These are phyloP conservation scores for Cyprinella venusta DNA, from an alignment of 2,797 vertebrate genomes.

Conservation along the genomic window DNA sequence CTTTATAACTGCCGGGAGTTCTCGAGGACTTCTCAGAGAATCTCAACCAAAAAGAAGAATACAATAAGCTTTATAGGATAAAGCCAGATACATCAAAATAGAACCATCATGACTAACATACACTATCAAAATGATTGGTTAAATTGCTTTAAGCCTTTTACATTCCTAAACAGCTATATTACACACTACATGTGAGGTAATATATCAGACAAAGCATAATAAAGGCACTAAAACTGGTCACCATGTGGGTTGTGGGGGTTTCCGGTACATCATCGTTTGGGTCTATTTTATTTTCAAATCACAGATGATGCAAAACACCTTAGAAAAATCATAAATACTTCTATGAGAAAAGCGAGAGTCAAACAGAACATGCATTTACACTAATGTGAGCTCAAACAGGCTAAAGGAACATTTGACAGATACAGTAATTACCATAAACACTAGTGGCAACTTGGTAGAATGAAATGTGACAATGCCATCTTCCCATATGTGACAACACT, in stretches of 20 bases:
- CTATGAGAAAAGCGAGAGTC: neutral
- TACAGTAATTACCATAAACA: conserved; percentile 66
- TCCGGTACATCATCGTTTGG: neutral
- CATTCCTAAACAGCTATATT: neutral
- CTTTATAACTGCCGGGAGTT: too few relatives aligned
- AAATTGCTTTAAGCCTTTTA: too few relatives aligned
- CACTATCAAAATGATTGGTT: too few relatives aligned
- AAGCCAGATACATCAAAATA: too few relatives aligned
- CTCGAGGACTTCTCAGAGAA: too few relatives aligned
- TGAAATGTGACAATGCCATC: conserved; percentile 64
- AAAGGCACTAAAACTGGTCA: neutral
- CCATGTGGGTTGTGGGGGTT: neutral
- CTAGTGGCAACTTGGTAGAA: conserved; percentile 62
- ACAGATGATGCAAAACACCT: neutral
- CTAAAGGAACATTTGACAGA: conserved; percentile 62
- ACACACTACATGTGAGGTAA: neutral
- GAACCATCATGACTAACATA: too few relatives aligned
- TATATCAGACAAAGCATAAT: neutral
- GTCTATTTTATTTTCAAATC: neutral
- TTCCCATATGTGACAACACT: conserved; percentile 11
- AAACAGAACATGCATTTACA: conserved; percentile 37
- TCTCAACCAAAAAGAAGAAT: too few relatives aligned
- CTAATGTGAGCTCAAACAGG: conserved; percentile 53
- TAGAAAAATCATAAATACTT: conserved; percentile 28
- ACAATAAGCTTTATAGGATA: too few relatives aligned